Percentiles rank a stretch among this genome's conserved stretches.
Evolutionary conservation across 2,888 invertebrate species (phyloP).

Genomic region (Archips xylosteana): DNA sequence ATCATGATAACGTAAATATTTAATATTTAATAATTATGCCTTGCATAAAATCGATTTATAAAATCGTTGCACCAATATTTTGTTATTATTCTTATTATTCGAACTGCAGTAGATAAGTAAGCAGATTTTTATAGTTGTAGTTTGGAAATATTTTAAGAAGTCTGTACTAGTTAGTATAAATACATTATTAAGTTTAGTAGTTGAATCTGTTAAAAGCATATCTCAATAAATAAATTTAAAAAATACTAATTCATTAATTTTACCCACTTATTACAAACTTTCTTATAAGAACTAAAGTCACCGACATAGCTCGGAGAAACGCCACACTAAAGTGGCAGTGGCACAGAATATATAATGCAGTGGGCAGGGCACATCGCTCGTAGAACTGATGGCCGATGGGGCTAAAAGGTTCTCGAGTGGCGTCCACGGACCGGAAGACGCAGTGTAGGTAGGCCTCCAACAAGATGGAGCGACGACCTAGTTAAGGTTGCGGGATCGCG

Average conservation of each 20-base stretch:
- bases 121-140: background rate
- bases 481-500: too few relatives aligned
- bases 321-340: too few relatives aligned
- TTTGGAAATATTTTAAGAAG: background rate
- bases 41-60: background rate
- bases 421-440: too few relatives aligned
- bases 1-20: background rate
- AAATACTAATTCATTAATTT: background rate
- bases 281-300: too few relatives aligned
- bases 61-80: background rate
- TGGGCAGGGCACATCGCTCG: too few relatives aligned
- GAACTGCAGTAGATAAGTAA: background rate
- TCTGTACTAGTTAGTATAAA: background rate
- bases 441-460: too few relatives aligned
- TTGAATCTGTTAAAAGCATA: constrained; percentile 17
- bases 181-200: constrained; percentile 4
- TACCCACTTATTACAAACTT: background rate
- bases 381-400: too few relatives aligned
- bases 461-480: too few relatives aligned
- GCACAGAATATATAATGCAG: too few relatives aligned
- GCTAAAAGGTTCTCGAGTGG: too few relatives aligned
- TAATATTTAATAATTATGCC: too few relatives aligned
- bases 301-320: too few relatives aligned
- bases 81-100: background rate
- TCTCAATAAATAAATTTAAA: constrained; percentile 20